Evolutionary conservation across 2,888 invertebrate genomes (phyloP).

Genomic region (Tanypteryx hageni): DNA sequence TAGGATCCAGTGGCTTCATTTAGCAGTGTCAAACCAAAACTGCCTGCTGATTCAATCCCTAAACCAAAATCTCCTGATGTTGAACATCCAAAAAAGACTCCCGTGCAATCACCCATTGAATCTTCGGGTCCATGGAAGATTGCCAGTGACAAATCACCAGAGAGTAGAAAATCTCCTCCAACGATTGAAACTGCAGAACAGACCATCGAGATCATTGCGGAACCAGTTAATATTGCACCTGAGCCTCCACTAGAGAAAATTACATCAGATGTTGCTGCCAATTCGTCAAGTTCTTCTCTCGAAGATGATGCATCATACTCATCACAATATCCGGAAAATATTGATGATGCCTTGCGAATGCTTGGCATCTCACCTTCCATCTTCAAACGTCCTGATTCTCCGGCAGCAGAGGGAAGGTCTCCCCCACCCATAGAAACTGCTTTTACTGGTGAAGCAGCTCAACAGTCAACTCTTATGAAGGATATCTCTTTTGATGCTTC

Average conservation of each 20-base stretch:
- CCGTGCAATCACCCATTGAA: not conserved
- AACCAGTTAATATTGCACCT: not conserved
- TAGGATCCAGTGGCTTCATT: not conserved
- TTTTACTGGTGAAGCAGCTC: not conserved
- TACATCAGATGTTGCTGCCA: not conserved
- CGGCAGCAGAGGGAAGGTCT: not conserved
- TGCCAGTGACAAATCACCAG: not conserved
- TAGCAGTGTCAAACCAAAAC: not conserved
- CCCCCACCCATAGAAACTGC: not conserved
- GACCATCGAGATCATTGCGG: not conserved
- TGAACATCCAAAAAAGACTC: not conserved
- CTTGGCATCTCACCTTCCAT: constrained; percentile 37
- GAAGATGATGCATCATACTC: not conserved
- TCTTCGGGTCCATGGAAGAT: not conserved
- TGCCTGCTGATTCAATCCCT: not conserved
- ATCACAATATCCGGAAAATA: not conserved
- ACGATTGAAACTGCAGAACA: not conserved
- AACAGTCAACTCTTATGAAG: not conserved
- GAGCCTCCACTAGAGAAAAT: not conserved
- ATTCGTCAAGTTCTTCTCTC: not conserved
- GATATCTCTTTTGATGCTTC: not conserved
- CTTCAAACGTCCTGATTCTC: not conserved
- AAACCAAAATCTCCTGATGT: not conserved
- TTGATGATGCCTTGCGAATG: constrained; percentile 40
- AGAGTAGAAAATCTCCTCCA: not conserved